Evolutionary conservation across 2,113 vertebrate genomes (phyloP).

Genomic region (Rhynchopsitta pachyrhyncha): DNA sequence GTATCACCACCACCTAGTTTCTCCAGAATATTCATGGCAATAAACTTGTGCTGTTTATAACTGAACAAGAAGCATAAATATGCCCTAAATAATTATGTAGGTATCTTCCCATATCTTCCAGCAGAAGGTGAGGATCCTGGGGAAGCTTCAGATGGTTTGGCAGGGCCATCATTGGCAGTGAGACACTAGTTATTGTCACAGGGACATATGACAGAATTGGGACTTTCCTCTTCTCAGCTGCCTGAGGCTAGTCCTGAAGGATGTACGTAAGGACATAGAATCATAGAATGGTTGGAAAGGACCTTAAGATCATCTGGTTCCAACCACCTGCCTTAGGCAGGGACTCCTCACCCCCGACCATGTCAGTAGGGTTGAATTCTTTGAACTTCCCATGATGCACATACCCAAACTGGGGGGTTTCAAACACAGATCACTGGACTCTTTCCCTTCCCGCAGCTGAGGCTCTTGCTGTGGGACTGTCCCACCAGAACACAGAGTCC

Average conservation of each 20-base stretch:
- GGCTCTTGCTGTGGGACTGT: accelerated
- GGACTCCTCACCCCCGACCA: neutral
- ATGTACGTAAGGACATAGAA: neutral
- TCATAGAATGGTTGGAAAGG: neutral
- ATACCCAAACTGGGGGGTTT: neutral
- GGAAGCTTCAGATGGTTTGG: neutral
- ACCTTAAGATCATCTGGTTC: neutral
- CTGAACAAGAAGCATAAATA: neutral
- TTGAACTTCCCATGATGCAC: neutral
- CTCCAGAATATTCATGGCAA: neutral
- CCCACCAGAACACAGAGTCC: neutral
- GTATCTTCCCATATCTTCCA: neutral
- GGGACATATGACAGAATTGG: neutral
- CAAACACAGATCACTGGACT: accelerated
- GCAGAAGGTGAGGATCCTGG: neutral
- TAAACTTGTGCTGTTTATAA: neutral
- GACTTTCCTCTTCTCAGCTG: neutral
- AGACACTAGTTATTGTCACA: accelerated
- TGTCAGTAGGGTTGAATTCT: neutral
- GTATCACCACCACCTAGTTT: neutral
- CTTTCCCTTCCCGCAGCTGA: accelerated
- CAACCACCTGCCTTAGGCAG: neutral
- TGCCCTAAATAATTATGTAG: neutral
- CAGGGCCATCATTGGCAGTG: accelerated
- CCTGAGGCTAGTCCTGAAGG: neutral